Evolutionary conservation across 2,113 vertebrate species (phyloP), one percentile per base, ranked within the genome.

Genomic region (Entomyzon cyanotis): DNA sequence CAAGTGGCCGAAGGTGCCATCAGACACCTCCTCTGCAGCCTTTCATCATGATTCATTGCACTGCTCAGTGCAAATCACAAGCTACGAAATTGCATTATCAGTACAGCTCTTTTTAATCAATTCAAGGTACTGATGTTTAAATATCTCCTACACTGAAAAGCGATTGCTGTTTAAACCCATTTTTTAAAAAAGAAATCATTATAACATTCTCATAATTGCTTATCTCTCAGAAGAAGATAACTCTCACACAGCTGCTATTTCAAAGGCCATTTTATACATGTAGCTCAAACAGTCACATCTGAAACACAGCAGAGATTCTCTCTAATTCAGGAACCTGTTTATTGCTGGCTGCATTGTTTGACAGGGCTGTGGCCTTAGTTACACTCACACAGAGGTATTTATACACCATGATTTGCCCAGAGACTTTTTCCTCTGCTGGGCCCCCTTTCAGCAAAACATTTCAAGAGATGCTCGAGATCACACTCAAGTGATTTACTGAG

Each of bases 191-290:
- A 94, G 84, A 92, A 94, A 96, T 89, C 91, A 91, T 93, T 94
- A 90, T 87, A 95, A 93, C 76, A 39, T 59, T 92, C 93, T 89
- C 83, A 93, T 96, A 96, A 96, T 96, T 93, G 89, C 90, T 92
- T 96, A 94, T 96, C 95, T 95, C 95, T 95, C 82, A 31, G 86
- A 90, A 79, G 83, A 92, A 90, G 90, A 89, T 93, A 96, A 92
- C 10, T 0, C 80, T 94, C 93, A 84, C 91, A 83, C 83, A 96
- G 95, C 96, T 96, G 94, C 83, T 90, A 14, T 96, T 96, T 96
- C 90, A 96, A 94, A 94, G 92, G 73, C 84, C 69, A 62, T 90
- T 93, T 96, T 89, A 83, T 69, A 90, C 80, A 15, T 2, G 9
- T 39, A 78, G 75, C 80, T 96, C 25, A 16, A 87, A 82, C 44